These are phyloP conservation scores for Patella vulgata DNA, from an alignment of 1,140 invertebrate genomes.

Conservation along the genomic window DNA sequence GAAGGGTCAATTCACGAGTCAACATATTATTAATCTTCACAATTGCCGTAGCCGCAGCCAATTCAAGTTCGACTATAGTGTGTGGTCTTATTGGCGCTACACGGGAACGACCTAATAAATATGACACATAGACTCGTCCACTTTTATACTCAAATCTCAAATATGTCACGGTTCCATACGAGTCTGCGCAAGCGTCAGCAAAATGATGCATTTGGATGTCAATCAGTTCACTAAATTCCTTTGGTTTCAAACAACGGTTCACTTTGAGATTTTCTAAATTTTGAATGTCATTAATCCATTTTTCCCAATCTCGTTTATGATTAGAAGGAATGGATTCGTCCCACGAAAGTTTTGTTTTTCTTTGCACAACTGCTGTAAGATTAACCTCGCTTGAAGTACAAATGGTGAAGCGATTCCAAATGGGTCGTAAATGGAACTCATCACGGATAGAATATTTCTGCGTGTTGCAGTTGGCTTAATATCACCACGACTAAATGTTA, in stretches of 20 bases:
- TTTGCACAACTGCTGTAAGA: constrained; percentile 40
- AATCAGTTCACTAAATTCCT: constrained; percentile 23
- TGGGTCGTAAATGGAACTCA: constrained; percentile 42
- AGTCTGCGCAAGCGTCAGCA: constrained; percentile 34
- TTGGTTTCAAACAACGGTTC: constrained; percentile 20
- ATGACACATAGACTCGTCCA: constrained; percentile 23
- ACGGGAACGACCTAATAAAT: constrained; percentile 33
- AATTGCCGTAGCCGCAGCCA: constrained; percentile 27
- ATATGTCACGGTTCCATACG: constrained; percentile 42
- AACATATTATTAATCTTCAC: constrained; percentile 24
- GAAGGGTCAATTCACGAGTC: constrained; percentile 13
- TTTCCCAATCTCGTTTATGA: no score
- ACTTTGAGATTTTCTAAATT: constrained; percentile 17
- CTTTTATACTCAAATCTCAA: constrained; percentile 18
- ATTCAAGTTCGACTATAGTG: constrained; percentile 29
- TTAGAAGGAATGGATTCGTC: constrained; percentile 26
- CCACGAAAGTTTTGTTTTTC: constrained; percentile 19
- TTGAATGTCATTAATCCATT: constrained; percentile 16
- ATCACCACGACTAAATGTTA: no score
- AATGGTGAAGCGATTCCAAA: constrained; percentile 35
- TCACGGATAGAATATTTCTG: constrained; percentile 35
- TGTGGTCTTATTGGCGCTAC: constrained; percentile 24
- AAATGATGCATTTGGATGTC: constrained; percentile 34
- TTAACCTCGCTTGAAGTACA: constrained; percentile 29
- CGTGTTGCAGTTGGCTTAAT: no score